These are phyloP conservation scores for Indri indri DNA, from an alignment of 2,113 vertebrate species.

Conservation along the genomic window DNA sequence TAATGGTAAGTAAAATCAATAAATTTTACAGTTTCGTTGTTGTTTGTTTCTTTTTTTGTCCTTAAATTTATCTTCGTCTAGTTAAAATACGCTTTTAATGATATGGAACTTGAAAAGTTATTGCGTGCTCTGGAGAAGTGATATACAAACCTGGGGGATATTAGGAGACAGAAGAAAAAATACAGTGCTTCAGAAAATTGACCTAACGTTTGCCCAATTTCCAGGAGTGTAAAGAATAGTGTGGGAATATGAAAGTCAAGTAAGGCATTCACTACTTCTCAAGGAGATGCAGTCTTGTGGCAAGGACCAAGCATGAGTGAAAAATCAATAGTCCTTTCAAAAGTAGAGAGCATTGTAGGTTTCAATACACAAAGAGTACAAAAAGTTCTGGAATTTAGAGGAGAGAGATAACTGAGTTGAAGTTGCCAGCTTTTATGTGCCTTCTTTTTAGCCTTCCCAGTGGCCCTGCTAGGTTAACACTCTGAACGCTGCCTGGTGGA, in stretches of 20 bases:
- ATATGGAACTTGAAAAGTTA: neutral
- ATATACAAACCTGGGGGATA: neutral
- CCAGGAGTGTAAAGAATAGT: neutral
- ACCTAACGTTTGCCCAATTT: neutral
- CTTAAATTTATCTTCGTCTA: neutral
- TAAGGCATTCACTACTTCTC: neutral
- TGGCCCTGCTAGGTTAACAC: neutral
- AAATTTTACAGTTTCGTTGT: neutral
- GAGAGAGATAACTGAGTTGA: neutral
- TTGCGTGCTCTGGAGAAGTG: neutral
- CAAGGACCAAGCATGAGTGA: neutral
- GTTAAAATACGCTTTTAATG: neutral
- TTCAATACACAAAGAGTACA: neutral
- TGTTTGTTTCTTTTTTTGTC: neutral
- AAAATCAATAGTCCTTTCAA: neutral
- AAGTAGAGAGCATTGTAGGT: neutral
- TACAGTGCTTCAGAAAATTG: neutral
- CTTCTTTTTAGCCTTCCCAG: neutral
- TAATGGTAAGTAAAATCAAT: neutral
- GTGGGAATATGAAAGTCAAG: neutral
- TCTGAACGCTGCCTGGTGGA: fast-evolving
- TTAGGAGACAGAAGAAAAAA: neutral
- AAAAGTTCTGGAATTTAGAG: neutral
- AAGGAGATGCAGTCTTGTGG: neutral
- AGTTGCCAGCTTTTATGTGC: neutral